These are phyloP conservation scores for Tuta absoluta DNA, from an alignment of 2,888 invertebrate species.

Conservation along the genomic window DNA sequence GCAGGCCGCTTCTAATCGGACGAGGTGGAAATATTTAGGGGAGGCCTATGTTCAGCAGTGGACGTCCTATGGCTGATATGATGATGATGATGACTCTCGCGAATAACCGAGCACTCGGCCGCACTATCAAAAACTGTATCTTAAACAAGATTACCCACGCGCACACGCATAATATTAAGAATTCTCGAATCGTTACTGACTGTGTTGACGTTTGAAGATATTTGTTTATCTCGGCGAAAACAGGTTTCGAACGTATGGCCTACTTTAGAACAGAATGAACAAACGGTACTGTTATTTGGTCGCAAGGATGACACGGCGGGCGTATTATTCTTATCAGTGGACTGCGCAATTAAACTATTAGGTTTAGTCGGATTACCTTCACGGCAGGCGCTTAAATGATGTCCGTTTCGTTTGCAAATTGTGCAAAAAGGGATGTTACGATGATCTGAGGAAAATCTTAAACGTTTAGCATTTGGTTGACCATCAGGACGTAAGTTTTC, in stretches of 20 bases:
- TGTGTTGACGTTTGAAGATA: constrained; percentile 39
- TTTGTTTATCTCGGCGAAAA: constrained; percentile 35
- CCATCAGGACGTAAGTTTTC: too few relatives aligned
- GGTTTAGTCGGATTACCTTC: too few relatives aligned
- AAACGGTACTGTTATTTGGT: constrained; percentile 22
- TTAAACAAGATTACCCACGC: constrained; percentile 28
- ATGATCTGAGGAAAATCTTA: too few relatives aligned
- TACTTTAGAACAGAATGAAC: constrained; percentile 36
- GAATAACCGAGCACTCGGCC: constrained; percentile 44
- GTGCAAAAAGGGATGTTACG: too few relatives aligned
- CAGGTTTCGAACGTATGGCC: constrained; percentile 41
- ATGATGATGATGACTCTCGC: too few relatives aligned
- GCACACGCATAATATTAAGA: background rate
- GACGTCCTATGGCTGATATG: too few relatives aligned
- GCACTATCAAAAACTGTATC: constrained; percentile 43
- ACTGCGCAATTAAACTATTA: too few relatives aligned
- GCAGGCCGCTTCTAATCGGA: too few relatives aligned
- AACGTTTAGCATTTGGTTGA: constrained; percentile 31
- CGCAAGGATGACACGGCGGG: too few relatives aligned
- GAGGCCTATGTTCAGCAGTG: too few relatives aligned
- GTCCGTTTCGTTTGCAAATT: constrained; percentile 34
- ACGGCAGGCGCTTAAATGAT: constrained; percentile 32
- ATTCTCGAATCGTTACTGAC: constrained; percentile 31
- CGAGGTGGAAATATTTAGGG: too few relatives aligned
- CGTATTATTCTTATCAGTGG: constrained; percentile 16